Evolutionary conservation across 2,113 vertebrate species (phyloP).

Genomic region (Lophochroa leadbeateri): DNA sequence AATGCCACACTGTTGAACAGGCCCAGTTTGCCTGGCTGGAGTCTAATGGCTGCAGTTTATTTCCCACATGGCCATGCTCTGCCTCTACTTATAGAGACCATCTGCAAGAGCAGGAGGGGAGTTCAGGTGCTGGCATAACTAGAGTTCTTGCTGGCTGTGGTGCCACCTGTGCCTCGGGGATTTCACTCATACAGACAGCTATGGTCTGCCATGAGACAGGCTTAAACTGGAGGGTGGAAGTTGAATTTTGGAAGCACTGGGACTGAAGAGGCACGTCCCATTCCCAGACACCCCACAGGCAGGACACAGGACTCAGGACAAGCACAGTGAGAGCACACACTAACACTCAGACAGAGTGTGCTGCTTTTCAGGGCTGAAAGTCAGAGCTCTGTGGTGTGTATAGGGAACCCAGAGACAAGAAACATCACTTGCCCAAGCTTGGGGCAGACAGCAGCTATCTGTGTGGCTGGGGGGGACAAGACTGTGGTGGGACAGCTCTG

Average conservation of each 20-base stretch:
- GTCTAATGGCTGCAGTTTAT: constrained; percentile 41
- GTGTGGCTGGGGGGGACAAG: rapidly evolving
- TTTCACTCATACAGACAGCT: not conserved
- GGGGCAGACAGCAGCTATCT: not conserved
- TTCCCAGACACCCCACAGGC: rapidly evolving
- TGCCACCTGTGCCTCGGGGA: not conserved
- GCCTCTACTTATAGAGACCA: not conserved
- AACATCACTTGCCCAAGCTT: rapidly evolving
- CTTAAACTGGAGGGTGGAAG: not conserved
- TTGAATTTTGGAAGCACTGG: not conserved
- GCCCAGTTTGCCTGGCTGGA: not conserved
- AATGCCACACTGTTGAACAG: not conserved
- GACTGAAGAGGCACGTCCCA: not conserved
- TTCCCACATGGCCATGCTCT: not conserved
- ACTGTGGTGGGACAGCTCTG: rapidly evolving
- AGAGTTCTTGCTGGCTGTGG: not conserved
- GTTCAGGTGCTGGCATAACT: not conserved
- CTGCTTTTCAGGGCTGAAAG: not conserved
- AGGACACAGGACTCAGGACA: not conserved
- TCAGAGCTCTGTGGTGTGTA: rapidly evolving
- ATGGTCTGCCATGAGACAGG: rapidly evolving
- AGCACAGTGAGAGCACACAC: not conserved
- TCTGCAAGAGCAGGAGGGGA: constrained; percentile 15
- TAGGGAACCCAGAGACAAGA: not conserved
- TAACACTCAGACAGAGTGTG: rapidly evolving